These are phyloP conservation scores for Drosophila pseudotalamancana DNA, from an alignment of 2,888 invertebrate species.

Conservation along the genomic window DNA sequence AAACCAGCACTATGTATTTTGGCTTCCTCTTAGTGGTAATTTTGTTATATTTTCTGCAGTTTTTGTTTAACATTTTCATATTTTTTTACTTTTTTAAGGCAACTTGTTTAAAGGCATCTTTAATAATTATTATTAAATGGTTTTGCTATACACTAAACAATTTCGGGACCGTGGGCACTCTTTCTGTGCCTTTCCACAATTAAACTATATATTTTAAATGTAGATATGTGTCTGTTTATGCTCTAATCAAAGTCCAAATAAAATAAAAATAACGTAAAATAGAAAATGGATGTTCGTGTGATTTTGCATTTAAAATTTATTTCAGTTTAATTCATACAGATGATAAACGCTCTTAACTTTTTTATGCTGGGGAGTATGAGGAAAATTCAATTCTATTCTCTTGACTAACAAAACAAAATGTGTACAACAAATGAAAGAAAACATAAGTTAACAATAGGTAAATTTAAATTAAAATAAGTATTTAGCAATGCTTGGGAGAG, in stretches of 20 bases:
- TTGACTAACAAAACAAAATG: conserved; percentile 30
- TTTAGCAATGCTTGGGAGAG: conserved; percentile 10
- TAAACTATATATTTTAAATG: neutral
- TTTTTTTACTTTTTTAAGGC: conserved; percentile 76
- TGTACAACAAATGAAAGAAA: conserved; percentile 28
- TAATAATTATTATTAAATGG: conserved; percentile 61
- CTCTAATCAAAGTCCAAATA: conserved; percentile 5
- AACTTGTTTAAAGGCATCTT: conserved; percentile 84
- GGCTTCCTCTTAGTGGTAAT: conserved; percentile 32
- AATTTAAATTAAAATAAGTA: conserved; percentile 10
- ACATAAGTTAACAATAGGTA: conserved; percentile 42
- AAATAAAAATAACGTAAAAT: neutral
- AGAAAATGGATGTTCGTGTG: conserved; percentile 8
- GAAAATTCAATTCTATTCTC: conserved; percentile 17
- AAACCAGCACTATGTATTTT: conserved; percentile 32
- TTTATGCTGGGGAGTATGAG: neutral
- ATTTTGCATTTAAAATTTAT: conserved; percentile 36
- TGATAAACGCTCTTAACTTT: conserved; percentile 20
- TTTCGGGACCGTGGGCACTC: conserved; percentile 16
- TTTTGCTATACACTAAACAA: conserved; percentile 25
- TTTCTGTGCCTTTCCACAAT: neutral
- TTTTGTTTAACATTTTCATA: conserved; percentile 42
- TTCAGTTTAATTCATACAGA: conserved; percentile 47
- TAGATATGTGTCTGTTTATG: conserved; percentile 38
- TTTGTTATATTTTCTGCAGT: conserved; percentile 22